Conservation (phyloP, 2,797 vertebrate genomes). For the Lepus townsendii region DNA sequence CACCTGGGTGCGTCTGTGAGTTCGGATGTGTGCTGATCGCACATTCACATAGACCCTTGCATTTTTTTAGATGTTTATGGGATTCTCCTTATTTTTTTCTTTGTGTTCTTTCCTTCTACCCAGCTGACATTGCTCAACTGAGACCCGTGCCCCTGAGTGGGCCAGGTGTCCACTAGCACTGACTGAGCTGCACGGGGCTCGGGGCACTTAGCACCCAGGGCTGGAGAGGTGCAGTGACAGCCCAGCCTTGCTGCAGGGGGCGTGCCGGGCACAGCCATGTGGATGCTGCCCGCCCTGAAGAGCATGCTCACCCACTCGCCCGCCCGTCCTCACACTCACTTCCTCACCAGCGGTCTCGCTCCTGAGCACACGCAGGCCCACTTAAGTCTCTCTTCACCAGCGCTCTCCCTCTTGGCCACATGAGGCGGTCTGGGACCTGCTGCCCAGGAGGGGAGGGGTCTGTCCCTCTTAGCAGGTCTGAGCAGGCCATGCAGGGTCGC, state of each 20-base stretch:
- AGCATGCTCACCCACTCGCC: neutral
- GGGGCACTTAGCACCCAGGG: neutral
- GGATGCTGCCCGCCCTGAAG: neutral
- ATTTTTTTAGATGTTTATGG: neutral
- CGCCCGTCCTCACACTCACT: too few relatives aligned
- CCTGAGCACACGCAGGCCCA: too few relatives aligned
- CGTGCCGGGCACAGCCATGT: too few relatives aligned
- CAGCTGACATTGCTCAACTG: accelerated
- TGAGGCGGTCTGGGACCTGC: neutral
- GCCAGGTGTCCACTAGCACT: neutral
- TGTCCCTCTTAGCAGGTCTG: neutral
- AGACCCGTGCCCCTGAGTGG: neutral
- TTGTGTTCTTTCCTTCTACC: neutral
- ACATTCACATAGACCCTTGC: neutral
- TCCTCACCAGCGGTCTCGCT: neutral
- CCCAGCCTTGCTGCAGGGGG: too few relatives aligned
- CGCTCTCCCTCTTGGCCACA: neutral
- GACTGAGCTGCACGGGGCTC: accelerated
- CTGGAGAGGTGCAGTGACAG: accelerated
- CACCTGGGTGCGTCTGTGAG: neutral
- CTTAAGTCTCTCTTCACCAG: neutral
- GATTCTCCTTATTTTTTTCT: neutral
- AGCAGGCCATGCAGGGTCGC: accelerated
- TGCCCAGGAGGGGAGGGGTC: neutral
- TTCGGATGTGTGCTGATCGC: neutral